phyloP scores from a whole-genome alignment of 2,797 vertebrate species.

The Philypnodon macrostomus region DNA sequence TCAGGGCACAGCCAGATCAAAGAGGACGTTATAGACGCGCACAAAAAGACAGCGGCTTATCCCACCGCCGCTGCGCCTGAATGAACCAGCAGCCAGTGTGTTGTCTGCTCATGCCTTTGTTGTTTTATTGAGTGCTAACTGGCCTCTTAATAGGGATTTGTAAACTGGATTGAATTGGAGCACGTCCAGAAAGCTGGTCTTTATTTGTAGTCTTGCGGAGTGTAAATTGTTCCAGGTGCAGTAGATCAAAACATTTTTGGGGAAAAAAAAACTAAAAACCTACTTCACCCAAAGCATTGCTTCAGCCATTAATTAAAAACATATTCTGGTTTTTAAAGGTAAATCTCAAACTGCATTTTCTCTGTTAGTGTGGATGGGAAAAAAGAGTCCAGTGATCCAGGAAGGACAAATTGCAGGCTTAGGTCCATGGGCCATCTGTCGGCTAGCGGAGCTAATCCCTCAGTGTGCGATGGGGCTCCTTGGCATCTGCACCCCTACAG shows the following conservation, averaged over 20 bases:
- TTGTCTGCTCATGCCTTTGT: slow-evolving; percentile 5
- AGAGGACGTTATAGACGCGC: slow-evolving; percentile 37
- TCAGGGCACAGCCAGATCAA: slow-evolving; percentile 55
- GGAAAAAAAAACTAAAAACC: background rate
- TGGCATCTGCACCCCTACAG: slow-evolving; percentile 22
- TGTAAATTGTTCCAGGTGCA: slow-evolving; percentile 14
- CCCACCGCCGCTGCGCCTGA: slow-evolving; percentile 22
- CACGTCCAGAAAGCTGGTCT: slow-evolving; percentile 11
- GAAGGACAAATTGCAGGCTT: slow-evolving; percentile 65
- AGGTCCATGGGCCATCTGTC: slow-evolving; percentile 69
- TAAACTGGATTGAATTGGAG: slow-evolving; percentile 12
- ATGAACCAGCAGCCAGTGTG: slow-evolving; percentile 29
- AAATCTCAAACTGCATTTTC: slow-evolving; percentile 3
- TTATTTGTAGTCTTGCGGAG: slow-evolving; percentile 6
- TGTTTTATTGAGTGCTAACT: slow-evolving; percentile 1
- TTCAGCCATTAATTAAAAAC: slow-evolving; percentile 18
- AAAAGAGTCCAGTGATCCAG: slow-evolving; percentile 47
- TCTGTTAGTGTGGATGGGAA: slow-evolving; percentile 22
- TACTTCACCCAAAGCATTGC: background rate
- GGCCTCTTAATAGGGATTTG: slow-evolving; percentile 13
- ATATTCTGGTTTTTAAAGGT: slow-evolving; percentile 9
- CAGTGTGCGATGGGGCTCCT: slow-evolving; percentile 43
- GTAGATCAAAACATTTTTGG: slow-evolving; percentile 11
- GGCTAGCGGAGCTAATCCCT: slow-evolving; percentile 64
- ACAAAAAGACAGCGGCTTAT: slow-evolving; percentile 37